Evolutionary conservation across 2,888 invertebrate genomes (phyloP).

Genomic region (Empis livida): DNA sequence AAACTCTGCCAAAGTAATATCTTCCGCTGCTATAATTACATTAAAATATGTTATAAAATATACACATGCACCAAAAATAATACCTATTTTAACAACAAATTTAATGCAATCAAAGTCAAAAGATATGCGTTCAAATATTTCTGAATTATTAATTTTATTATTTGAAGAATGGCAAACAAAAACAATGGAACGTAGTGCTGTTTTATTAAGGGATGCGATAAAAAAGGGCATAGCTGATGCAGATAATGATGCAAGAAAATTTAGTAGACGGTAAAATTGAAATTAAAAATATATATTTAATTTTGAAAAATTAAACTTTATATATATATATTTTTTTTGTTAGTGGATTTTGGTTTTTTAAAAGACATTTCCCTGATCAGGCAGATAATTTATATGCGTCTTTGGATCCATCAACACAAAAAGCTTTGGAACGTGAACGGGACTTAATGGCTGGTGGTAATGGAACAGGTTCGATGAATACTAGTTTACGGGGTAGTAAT

Average conservation of each 20-base stretch:
- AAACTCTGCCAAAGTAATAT: conserved; percentile 92
- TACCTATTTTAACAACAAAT: conserved; percentile 65
- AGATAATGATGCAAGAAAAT: conserved; percentile 75
- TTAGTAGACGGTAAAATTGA: conserved; percentile 55
- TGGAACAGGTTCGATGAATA: conserved; percentile 21
- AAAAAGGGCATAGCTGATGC: conserved; percentile 84
- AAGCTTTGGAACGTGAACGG: conserved; percentile 43
- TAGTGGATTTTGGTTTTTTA: conserved; percentile 84
- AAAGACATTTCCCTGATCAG: conserved; percentile 78
- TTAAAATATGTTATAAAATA: conserved; percentile 78
- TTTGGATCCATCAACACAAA: conserved; percentile 61
- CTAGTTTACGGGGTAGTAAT: conserved; percentile 23
- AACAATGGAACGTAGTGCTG: conserved; percentile 67
- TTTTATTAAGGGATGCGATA: conserved; percentile 67
- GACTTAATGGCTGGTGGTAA: conserved; percentile 23
- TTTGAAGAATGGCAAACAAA: conserved; percentile 79
- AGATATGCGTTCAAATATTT: conserved; percentile 66
- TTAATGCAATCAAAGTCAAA: conserved; percentile 76
- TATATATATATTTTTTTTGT: conserved; percentile 11
- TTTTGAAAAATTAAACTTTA: conserved; percentile 9
- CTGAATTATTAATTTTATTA: conserved; percentile 72
- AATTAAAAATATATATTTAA: conserved; percentile 1
- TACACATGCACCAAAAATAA: conserved; percentile 65
- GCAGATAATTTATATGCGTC: conserved; percentile 73
- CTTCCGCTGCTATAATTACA: conserved; percentile 75